Conservation (phyloP, 2,888 invertebrate species). For the Petrolisthes manimaculis region DNA sequence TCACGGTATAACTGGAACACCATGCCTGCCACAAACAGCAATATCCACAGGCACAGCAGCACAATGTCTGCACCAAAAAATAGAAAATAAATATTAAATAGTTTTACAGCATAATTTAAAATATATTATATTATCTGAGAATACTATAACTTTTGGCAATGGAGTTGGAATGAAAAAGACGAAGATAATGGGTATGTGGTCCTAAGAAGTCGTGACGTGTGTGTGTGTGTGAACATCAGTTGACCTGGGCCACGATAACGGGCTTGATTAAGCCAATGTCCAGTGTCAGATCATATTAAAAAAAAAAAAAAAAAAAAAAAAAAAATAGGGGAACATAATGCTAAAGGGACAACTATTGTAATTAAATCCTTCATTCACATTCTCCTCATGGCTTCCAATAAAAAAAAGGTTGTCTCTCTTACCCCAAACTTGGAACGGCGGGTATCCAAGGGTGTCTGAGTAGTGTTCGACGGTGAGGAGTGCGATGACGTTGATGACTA, state of each 20-base stretch:
- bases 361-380: too few relatives aligned
- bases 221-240: too few relatives aligned
- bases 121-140: background rate
- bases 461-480: slow-evolving; percentile 55
- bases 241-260: too few relatives aligned
- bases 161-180: too few relatives aligned
- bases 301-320: background rate
- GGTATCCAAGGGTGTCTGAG: slow-evolving; percentile 59
- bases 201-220: too few relatives aligned
- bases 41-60: slow-evolving; percentile 74
- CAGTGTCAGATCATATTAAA: too few relatives aligned
- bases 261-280: too few relatives aligned
- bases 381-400: too few relatives aligned
- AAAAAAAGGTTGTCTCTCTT: background rate
- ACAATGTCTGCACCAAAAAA: slow-evolving; percentile 74
- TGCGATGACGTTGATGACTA: slow-evolving; percentile 60
- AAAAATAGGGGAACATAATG: background rate
- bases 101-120: background rate
- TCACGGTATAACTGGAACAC: slow-evolving; percentile 75
- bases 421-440: slow-evolving; percentile 65
- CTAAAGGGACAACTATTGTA: too few relatives aligned
- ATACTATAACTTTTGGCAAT: too few relatives aligned
- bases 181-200: too few relatives aligned
- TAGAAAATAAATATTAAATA: background rate
- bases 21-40: slow-evolving; percentile 74